Percentiles rank a stretch among this genome's conserved stretches.
Conservation (phyloP, 1,140 invertebrate genomes). For the Lordiphosa stackelbergi region DNA sequence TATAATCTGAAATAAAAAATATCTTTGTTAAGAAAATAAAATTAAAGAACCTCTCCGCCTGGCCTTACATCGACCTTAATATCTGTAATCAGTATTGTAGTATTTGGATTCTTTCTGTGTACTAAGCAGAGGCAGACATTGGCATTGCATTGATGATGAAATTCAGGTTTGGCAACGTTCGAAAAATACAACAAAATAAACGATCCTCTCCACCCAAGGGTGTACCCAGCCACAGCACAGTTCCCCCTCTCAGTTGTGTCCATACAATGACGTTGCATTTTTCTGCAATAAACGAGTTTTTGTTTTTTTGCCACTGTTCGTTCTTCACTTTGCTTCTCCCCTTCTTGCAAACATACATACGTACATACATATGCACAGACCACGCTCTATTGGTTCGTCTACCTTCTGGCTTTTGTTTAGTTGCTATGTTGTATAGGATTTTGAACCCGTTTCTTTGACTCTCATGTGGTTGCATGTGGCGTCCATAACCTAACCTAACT, state of each 20-base stretch:
- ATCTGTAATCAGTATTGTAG: not conserved
- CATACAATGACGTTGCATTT: slow-evolving; percentile 66
- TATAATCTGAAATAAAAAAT: no score
- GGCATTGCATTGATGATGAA: slow-evolving; percentile 27
- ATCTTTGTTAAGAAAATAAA: no score
- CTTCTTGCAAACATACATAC: slow-evolving; percentile 11
- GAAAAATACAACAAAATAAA: slow-evolving; percentile 14
- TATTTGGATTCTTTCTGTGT: slow-evolving; percentile 9
- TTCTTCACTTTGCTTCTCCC: slow-evolving; percentile 28
- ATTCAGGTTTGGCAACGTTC: slow-evolving; percentile 50
- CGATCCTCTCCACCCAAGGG: slow-evolving; percentile 37
- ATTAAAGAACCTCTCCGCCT: no score
- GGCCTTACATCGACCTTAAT: no score
- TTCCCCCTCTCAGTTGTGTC: slow-evolving; percentile 21
- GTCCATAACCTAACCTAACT: slow-evolving; percentile 76
- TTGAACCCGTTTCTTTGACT: slow-evolving; percentile 65
- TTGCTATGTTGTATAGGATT: slow-evolving; percentile 75
- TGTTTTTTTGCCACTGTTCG: slow-evolving; percentile 27
- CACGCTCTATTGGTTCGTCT: slow-evolving; percentile 59
- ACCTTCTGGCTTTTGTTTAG: slow-evolving; percentile 48
- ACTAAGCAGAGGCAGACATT: not conserved
- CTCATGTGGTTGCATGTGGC: slow-evolving; percentile 42
- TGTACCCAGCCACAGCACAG: slow-evolving; percentile 13
- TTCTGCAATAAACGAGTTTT: slow-evolving; percentile 40
- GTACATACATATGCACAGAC: slow-evolving; percentile 21